Percentiles rank a stretch among this genome's conserved stretches.
phyloP scores from a whole-genome alignment of 2,888 invertebrate species.

The Lasioglossum pauxillum region DNA sequence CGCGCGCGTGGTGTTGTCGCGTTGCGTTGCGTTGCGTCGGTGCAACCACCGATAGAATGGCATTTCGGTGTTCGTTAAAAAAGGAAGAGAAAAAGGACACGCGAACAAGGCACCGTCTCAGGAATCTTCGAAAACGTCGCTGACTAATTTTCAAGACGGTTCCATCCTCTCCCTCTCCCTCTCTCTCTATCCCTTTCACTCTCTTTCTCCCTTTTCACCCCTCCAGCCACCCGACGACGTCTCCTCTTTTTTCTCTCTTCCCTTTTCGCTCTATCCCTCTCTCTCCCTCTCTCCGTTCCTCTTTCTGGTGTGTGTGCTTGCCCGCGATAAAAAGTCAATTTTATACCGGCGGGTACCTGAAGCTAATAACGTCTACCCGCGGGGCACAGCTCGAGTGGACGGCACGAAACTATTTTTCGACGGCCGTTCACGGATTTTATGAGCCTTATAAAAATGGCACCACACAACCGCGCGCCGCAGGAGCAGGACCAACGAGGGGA shows the following conservation, averaged over 20 bases:
- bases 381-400: slow-evolving; percentile 48
- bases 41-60: slow-evolving; percentile 36
- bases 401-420: slow-evolving; percentile 65
- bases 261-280: not conserved
- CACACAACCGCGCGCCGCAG: slow-evolving; percentile 52
- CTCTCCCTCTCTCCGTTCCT: slow-evolving; percentile 4
- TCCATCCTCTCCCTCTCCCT: slow-evolving; percentile 28
- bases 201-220: slow-evolving; percentile 17
- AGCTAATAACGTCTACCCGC: slow-evolving; percentile 67
- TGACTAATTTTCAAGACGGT: slow-evolving; percentile 64
- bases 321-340: slow-evolving; percentile 70
- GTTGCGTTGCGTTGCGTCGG: slow-evolving; percentile 4
- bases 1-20: not conserved
- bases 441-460: slow-evolving; percentile 82
- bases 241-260: not conserved
- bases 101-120: slow-evolving; percentile 30
- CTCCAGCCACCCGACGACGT: not conserved
- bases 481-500: slow-evolving; percentile 28
- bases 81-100: slow-evolving; percentile 40
- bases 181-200: not conserved
- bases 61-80: slow-evolving; percentile 32
- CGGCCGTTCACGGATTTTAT: slow-evolving; percentile 77
- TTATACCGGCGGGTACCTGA: slow-evolving; percentile 66
- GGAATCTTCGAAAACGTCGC: slow-evolving; percentile 64
- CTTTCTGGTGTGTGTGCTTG: slow-evolving; percentile 16